Percentiles rank a stretch among this genome's conserved stretches.
Conservation (phyloP, 2,888 invertebrate species). For the Patella pellucida region DNA sequence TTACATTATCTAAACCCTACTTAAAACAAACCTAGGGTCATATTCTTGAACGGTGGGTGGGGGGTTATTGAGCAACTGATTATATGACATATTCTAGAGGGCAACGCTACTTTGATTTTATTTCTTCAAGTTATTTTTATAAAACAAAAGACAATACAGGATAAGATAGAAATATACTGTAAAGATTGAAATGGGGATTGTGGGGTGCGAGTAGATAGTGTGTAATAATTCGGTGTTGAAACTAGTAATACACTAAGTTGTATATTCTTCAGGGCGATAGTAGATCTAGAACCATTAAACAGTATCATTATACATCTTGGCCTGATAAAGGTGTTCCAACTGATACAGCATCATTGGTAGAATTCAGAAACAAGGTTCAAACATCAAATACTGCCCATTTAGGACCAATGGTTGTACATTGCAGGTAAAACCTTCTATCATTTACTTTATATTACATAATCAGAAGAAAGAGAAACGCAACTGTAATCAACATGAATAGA, state of each 20-base stretch:
- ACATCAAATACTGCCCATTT: conserved; percentile 29
- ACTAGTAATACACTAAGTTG: not conserved
- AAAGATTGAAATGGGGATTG: no score
- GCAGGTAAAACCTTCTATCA: conserved; percentile 38
- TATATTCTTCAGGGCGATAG: not conserved
- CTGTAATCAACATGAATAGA: no score
- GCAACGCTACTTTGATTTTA: no score
- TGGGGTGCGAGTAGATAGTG: no score
- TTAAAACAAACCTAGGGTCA: no score
- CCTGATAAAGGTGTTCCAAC: conserved; percentile 59
- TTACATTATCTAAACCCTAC: not conserved
- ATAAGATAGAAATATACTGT: not conserved
- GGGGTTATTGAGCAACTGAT: no score
- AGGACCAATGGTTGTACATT: conserved; percentile 42
- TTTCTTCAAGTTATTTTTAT: not conserved
- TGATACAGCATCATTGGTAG: conserved; percentile 53
- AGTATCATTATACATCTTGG: conserved; percentile 65
- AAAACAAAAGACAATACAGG: not conserved
- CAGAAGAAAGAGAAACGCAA: no score
- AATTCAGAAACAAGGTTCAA: conserved; percentile 52
- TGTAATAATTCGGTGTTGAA: not conserved
- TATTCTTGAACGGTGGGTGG: no score
- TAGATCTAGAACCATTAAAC: conserved; percentile 37
- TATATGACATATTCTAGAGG: no score
- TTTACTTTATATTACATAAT: no score